Base-by-base conservation (phyloP, 2,113 vertebrate genomes). In the Todiramphus saurophagus region DNA sequence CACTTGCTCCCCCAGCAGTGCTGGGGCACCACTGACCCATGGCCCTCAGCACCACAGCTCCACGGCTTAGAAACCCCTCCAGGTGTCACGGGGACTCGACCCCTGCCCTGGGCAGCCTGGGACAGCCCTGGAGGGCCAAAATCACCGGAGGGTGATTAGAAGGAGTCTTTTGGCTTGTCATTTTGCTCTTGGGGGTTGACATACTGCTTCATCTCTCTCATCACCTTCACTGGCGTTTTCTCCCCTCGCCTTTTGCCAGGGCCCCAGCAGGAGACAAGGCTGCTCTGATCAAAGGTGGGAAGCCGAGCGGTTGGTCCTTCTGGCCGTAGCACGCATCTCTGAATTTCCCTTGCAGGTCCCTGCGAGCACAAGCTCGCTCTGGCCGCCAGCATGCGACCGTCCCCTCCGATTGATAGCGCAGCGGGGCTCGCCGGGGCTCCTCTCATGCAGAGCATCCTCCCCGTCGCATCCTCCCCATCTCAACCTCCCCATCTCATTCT, bases 201-300 rank as follows among this genome's bases (percentile, higher is more conserved):
- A 9, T 51, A 37, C 64, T 20, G 30, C 85, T 74, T 2, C 7
- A 24, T 4, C 59, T 6, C 2, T 6, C 3, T 4, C 46, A 46
- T 20, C 8, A 39, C 5, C 1, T 5, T 62, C 9, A 2, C 39
- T 2, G 4, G 78, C n/a, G 5, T 10, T 77, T 51, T 10, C 35
- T 8, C 17, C 11, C 39, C 12, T 15, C 13, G 14, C 44, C 23
- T 37, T 28, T n/a, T 1, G 7, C 13, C 8, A 1, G 41, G 39
- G 58, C 24, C 1, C 31, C 13, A 27, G 67, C 43, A 46, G 72
- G 77, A 10, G 2, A 3, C 53, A 5, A 1, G 84, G 39, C 7
- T 6, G 31, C 2, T 37, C 10, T 4, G 74, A 11, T 27, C 30
- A 0, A 17, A 18, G 81, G 50, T 6, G 30, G 62, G 56, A 3